phyloP scores from a whole-genome alignment of 2,888 invertebrate species.

The Cremastobaeus sp. region DNA sequence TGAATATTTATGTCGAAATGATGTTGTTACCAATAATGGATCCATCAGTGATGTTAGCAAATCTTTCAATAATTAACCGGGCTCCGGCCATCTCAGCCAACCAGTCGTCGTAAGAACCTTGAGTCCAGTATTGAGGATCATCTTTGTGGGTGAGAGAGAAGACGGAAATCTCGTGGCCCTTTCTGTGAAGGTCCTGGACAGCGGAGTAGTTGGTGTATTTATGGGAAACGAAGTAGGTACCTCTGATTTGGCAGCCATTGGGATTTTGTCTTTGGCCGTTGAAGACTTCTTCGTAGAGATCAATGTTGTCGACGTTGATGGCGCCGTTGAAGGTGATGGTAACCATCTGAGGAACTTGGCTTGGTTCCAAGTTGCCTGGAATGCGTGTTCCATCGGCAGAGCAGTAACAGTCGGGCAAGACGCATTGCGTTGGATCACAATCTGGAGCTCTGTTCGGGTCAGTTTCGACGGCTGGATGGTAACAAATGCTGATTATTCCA shows the following conservation, averaged over 20 bases:
- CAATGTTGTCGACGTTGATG: slow-evolving; percentile 94
- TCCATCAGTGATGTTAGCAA: slow-evolving; percentile 96
- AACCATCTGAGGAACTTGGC: slow-evolving; percentile 95
- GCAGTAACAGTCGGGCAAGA: slow-evolving; percentile 94
- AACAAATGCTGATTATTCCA: neutral
- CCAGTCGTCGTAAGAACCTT: slow-evolving; percentile 94
- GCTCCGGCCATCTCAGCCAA: slow-evolving; percentile 96
- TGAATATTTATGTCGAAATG: neutral
- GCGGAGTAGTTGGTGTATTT: slow-evolving; percentile 96
- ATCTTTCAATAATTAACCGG: slow-evolving; percentile 87
- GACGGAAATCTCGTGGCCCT: slow-evolving; percentile 96
- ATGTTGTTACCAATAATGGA: slow-evolving; percentile 83
- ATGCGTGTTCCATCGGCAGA: slow-evolving; percentile 94
- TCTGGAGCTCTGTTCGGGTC: slow-evolving; percentile 96
- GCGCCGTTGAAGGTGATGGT: slow-evolving; percentile 96
- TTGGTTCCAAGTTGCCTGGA: slow-evolving; percentile 89
- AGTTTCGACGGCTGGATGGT: slow-evolving; percentile 86
- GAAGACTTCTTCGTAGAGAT: slow-evolving; percentile 94
- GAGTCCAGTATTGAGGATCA: slow-evolving; percentile 93
- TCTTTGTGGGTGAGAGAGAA: slow-evolving; percentile 96
- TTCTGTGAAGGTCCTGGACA: slow-evolving; percentile 93
- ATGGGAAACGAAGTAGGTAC: slow-evolving; percentile 94
- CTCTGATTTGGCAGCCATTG: slow-evolving; percentile 95
- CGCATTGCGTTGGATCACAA: slow-evolving; percentile 93
- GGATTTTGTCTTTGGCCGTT: slow-evolving; percentile 93